Evolutionary conservation across 2,113 vertebrate species (phyloP), one percentile per base, ranked within the genome.

Genomic region (Anarrhichthys ocellatus): DNA sequence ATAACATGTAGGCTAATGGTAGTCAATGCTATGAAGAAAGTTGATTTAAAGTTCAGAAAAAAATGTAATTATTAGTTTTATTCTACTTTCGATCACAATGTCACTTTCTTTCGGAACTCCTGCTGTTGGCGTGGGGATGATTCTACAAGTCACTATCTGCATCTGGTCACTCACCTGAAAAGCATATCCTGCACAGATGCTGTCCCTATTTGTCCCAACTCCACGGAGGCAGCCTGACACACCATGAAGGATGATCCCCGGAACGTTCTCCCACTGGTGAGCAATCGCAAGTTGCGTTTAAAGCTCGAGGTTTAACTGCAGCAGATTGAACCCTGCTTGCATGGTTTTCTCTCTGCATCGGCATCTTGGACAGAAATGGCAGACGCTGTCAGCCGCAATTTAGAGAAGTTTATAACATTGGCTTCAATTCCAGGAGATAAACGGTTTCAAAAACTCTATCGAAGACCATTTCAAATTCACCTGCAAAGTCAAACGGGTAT

Each of bases 251-350:
- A 32, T 32, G 56, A 69, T 69, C 44, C 32, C 42, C 62, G 11
- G 11, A 52, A 8, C 0, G 18, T 54, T 24, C 75, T 82, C 56
- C 65, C 36, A 70, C 46, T 24, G 46, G 20, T 42, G 36, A 52
- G 36, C 52, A n/a, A 82, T 63, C 24, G 52, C 32, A 69, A 27
- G 24, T 24, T 69, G 40, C 9, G 13, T 82, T 66, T 61, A 32
- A 48, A 38, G 62, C 29, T 59, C 14, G 50, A 75, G 63, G 27
- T 22, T 0, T 10, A 10, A 27, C 50, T 61, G 50, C 62, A 48
- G 48, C 32, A 75, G 32, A 29, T 0, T 22, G 38, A 48, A 59
- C 38, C 2, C 14, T 18, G 24, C 13, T 29, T 38, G 58, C 38
- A 24, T 72, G 2, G 24, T 46, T 65, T 32, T 54, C 34, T n/a